Evolutionary conservation across 2,113 vertebrate genomes (phyloP), one percentile per base, ranked within the genome.

Genomic region (Himantopus leucocephalus): DNA sequence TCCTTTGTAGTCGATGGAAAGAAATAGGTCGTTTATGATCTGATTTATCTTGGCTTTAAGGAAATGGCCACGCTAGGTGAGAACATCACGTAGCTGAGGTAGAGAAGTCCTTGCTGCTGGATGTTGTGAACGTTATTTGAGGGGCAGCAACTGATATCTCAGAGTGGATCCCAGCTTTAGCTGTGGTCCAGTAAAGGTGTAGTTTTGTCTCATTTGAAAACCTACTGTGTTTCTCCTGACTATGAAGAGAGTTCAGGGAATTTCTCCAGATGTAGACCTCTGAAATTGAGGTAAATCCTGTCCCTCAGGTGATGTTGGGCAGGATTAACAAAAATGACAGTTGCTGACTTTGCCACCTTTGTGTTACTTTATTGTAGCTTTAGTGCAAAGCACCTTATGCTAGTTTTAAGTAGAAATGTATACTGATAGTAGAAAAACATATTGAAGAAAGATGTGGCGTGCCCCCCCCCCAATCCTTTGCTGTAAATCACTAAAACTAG

Each of bases 381-480:
- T 89, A 75, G 45, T 67, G 34, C 58, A 70, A 82, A 96, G 73
- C 92, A 37, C 37, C 80, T 93, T 74, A 58, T 64, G 26, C 32
- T 75, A 45, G 52, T 71, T 86, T 86, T 91, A 23, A 89, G 76
- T 81, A 74, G 63, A 87, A 67, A 75, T 8, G 2, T 78, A 92
- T 70, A 67, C 62, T 70, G 79, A 81, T 96, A 90, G 84, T 86
- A 79, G 68, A 70, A 96, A 93, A 92, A 84, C 95, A 97, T 96
- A 91, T 97, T 97, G 96, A 94, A 92, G 75, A 94, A 97, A 97
- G 82, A 97, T 97, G 95, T 95, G 91, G 39, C 12, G 39, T 39
- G n/a, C 18, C 15, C 10, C 37, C 32, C 14, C 10, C 52, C 17
- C 35, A 22, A 17, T 64, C 47, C 64, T 77, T 76, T 81, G 94